Percentiles rank a stretch among this genome's conserved stretches.
Evolutionary conservation across 2,797 vertebrate genomes (phyloP).

Genomic region (Podargus strigoides): DNA sequence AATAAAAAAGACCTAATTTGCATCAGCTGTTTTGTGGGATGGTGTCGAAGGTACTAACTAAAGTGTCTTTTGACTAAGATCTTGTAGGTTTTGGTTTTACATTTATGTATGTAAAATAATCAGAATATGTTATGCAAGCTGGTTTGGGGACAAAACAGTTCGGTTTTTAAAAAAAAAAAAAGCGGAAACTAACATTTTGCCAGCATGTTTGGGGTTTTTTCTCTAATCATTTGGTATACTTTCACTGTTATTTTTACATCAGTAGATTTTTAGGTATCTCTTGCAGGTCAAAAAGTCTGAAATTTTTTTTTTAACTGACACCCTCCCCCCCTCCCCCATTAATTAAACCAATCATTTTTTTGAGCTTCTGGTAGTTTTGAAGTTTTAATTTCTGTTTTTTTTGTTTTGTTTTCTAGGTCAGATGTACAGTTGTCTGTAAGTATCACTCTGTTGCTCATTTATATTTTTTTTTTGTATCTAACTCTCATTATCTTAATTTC

Average conservation of each 20-base stretch:
- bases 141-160: neutral
- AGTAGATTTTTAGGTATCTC: neutral
- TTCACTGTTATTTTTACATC: neutral
- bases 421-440: constrained; percentile 38
- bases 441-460: neutral
- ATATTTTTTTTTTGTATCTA: neutral
- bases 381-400: neutral
- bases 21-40: neutral
- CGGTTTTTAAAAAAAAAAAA: neutral
- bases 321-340: neutral
- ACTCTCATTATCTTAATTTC: neutral
- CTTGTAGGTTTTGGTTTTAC: neutral
- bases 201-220: neutral
- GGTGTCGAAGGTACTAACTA: neutral
- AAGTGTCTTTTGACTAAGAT: neutral
- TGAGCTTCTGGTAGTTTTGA: neutral
- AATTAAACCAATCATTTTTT: neutral
- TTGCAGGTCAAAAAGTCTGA: neutral
- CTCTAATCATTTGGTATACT: neutral
- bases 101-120: neutral
- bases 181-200: neutral
- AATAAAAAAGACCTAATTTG: neutral
- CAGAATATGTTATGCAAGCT: neutral
- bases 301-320: neutral
- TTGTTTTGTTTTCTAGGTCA: constrained; percentile 39